Conservation (phyloP, 2,797 vertebrate genomes). For the Gambusia yucatana region DNA sequence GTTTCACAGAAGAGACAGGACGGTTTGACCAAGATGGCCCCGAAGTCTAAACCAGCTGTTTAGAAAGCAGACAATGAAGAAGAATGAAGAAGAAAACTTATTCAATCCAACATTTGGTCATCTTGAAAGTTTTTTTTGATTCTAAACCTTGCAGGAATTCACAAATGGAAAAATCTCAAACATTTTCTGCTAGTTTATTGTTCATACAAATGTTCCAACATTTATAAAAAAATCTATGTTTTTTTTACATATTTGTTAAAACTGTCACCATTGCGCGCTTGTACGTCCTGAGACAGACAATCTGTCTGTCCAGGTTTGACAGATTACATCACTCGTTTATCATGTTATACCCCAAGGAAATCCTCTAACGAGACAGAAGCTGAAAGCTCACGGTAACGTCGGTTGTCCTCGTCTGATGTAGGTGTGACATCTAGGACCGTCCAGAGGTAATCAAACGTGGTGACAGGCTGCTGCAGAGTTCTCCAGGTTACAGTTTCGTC, state of each 20-base stretch:
- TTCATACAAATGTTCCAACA: background rate
- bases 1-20: slow-evolving; percentile 17
- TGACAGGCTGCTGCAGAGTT: slow-evolving; percentile 67
- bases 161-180: background rate
- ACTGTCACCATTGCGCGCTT: too few relatives aligned
- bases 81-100: background rate
- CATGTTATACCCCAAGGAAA: background rate
- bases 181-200: background rate
- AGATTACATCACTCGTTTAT: too few relatives aligned
- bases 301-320: too few relatives aligned
- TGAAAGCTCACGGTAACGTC: slow-evolving; percentile 71
- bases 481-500: slow-evolving; percentile 74
- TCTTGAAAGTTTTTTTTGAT: background rate
- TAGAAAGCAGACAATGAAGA: background rate
- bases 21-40: slow-evolving; percentile 82
- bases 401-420: slow-evolving; percentile 70
- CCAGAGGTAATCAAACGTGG: slow-evolving; percentile 80
- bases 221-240: background rate
- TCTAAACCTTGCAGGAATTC: background rate
- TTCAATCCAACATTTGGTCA: background rate
- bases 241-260: too few relatives aligned
- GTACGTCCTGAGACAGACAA: too few relatives aligned
- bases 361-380: background rate
- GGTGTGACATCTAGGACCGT: slow-evolving; percentile 75
- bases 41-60: slow-evolving; percentile 81